A percentile compares a stretch with the other conserved stretches of the same genome.
phyloP scores from a whole-genome alignment of 2,797 vertebrate genomes.

The Halcyon smyrnensis region DNA sequence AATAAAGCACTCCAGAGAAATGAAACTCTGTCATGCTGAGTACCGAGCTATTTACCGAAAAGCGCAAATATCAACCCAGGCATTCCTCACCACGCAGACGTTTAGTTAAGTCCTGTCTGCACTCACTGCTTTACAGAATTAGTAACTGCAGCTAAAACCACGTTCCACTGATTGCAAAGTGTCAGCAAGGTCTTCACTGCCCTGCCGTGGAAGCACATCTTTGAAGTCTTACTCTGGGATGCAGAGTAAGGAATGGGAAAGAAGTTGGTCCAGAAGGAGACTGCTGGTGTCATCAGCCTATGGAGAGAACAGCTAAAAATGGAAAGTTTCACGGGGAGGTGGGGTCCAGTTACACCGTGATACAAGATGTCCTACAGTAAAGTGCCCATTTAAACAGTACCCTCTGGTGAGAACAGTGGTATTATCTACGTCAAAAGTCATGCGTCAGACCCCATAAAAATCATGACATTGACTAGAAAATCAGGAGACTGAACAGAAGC shows the following conservation, averaged over 20 bases:
- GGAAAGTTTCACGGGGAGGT: conserved; percentile 53
- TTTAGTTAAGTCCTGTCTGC: neutral
- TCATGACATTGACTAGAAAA: neutral
- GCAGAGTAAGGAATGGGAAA: conserved; percentile 9
- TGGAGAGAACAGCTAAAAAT: conserved; percentile 65
- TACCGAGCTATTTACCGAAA: neutral
- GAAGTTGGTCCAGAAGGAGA: conserved; percentile 29
- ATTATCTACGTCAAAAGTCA: neutral
- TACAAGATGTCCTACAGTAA: neutral
- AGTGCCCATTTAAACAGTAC: neutral
- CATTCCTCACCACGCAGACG: neutral
- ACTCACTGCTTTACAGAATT: neutral
- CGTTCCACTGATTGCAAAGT: neutral
- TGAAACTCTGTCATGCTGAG: neutral
- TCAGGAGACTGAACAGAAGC: neutral
- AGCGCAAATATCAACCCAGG: neutral
- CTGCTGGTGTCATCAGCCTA: conserved; percentile 38
- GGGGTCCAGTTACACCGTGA: conserved; percentile 65
- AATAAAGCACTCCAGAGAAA: conserved; percentile 26
- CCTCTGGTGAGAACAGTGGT: neutral
- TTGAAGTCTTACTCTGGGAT: neutral
- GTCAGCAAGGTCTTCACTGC: conserved; percentile 2
- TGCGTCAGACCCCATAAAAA: neutral
- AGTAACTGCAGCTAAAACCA: neutral
- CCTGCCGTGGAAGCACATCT: neutral